These are phyloP conservation scores for Drosophila dunni DNA, from an alignment of 1,140 invertebrate species.

Conservation along the genomic window DNA sequence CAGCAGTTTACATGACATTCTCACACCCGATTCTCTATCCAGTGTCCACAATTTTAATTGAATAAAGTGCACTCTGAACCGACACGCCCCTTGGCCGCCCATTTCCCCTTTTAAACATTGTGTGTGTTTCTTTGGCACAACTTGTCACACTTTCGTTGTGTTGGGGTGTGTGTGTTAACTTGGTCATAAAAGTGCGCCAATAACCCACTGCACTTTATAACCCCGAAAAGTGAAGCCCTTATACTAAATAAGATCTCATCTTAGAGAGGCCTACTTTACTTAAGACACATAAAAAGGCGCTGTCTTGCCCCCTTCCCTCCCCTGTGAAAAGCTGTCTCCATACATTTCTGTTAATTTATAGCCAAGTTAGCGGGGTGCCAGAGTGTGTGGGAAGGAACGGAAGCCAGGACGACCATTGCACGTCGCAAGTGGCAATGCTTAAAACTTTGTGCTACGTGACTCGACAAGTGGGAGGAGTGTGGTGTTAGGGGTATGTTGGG, in stretches of 20 bases:
- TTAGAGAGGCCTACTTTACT: conserved; percentile 52
- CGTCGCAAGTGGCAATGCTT: conserved; percentile 80
- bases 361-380: conserved; percentile 55
- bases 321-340: conserved; percentile 26
- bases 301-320: background rate
- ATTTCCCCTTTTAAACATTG: background rate
- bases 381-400: background rate
- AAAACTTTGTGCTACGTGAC: conserved; percentile 82
- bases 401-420: conserved; percentile 61
- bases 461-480: conserved; percentile 57
- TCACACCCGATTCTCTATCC: background rate
- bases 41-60: conserved; percentile 69
- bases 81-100: conserved; percentile 7
- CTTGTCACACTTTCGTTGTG: conserved; percentile 79
- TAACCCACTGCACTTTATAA: conserved; percentile 76
- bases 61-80: conserved; percentile 75
- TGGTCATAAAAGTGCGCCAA: conserved; percentile 76
- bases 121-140: conserved; percentile 35
- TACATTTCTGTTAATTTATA: conserved; percentile 82
- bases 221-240: conserved; percentile 17
- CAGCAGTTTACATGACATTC: conserved; percentile 57
- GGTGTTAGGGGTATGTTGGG: background rate
- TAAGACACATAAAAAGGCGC: conserved; percentile 53
- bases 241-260: background rate
- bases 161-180: conserved; percentile 28